Evolutionary conservation across 2,797 vertebrate species (phyloP).

Genomic region (Sphenopsis melanotis): DNA sequence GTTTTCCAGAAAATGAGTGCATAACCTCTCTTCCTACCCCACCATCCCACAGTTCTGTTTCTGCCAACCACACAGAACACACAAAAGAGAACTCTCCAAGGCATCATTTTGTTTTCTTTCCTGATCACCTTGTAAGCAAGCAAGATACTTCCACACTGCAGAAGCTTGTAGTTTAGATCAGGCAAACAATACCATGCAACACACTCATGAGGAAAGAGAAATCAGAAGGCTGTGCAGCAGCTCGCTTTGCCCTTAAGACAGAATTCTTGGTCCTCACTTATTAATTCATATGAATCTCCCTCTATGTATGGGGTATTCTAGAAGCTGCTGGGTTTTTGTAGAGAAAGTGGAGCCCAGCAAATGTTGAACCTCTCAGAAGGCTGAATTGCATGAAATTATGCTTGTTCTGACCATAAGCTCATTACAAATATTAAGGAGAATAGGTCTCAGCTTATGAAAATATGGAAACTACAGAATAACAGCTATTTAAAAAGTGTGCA

Average conservation of each 20-base stretch:
- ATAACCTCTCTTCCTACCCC: not conserved
- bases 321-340: not conserved
- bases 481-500: not conserved
- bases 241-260: not conserved
- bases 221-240: not conserved
- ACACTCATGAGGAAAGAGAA: not conserved
- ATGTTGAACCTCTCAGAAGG: not conserved
- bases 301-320: rapidly evolving
- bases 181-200: not conserved
- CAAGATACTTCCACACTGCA: not conserved
- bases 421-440: not conserved
- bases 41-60: not conserved
- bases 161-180: not conserved
- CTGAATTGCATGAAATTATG: not conserved
- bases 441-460: not conserved
- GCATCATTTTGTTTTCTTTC: not conserved
- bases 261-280: not conserved
- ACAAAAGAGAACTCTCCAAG: not conserved
- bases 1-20: not conserved
- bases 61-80: not conserved
- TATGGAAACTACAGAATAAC: not conserved
- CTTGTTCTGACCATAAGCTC: not conserved
- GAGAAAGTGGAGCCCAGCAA: not conserved
- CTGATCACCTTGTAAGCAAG: not conserved
- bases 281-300: not conserved